Evolutionary conservation across 2,888 invertebrate species (phyloP).

Genomic region (Drosophila engyochracea): DNA sequence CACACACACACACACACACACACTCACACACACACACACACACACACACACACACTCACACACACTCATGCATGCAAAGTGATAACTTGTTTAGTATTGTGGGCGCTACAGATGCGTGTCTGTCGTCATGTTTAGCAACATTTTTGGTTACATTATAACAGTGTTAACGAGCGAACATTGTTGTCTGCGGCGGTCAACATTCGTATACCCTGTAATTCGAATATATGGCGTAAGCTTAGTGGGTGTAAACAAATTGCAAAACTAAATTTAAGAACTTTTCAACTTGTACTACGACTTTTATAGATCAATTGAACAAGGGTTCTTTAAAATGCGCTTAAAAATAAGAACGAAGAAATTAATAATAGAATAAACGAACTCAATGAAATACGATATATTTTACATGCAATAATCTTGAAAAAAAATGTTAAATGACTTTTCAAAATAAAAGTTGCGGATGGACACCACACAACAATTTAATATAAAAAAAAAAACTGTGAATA

Average conservation of each 20-base stretch:
- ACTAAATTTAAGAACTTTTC: not conserved
- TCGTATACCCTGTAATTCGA: slow-evolving; percentile 2
- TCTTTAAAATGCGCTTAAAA: not conserved
- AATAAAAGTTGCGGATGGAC: not conserved
- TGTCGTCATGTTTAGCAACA: slow-evolving; percentile 44
- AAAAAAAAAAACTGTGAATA: not conserved
- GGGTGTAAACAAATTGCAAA: not conserved
- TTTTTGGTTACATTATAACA: slow-evolving; percentile 61
- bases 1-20: slow-evolving; percentile 33
- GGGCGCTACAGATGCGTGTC: slow-evolving; percentile 5
- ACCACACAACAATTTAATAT: not conserved
- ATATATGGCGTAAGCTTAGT: not conserved
- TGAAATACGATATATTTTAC: not conserved
- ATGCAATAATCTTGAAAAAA: not conserved
- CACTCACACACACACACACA: slow-evolving; percentile 5
- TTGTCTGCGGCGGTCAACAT: not conserved
- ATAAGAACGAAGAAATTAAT: not conserved
- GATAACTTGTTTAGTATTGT: slow-evolving; percentile 54
- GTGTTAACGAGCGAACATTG: slow-evolving; percentile 17
- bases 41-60: slow-evolving; percentile 8
- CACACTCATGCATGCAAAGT: slow-evolving; percentile 32
- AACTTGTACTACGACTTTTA: not conserved
- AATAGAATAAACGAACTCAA: not conserved
- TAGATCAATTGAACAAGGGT: not conserved
- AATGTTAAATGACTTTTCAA: not conserved